Evolutionary conservation across 2,888 invertebrate species (phyloP), one percentile per base, ranked within the genome.

Genomic region (Platycheirus albimanus): DNA sequence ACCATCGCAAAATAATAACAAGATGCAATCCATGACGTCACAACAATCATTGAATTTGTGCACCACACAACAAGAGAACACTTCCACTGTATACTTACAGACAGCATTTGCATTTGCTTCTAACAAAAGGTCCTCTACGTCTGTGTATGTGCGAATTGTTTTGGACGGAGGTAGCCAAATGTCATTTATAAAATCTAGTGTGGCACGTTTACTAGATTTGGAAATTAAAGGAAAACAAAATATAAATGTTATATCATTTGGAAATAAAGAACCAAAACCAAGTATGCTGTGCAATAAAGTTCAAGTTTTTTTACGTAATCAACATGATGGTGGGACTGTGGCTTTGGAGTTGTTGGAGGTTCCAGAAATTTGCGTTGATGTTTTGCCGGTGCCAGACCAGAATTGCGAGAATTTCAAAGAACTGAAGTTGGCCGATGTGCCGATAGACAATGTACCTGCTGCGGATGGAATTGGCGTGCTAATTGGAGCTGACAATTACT

Each of bases 331-430:
- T 4, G 43, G 41, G 13, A 10, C n/a, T 33, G 54, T 69, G 15
- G 30, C 15, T 30, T 47, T 69, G 33, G 54, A 49, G 13, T 41
- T 58, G 30, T 20, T 71, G 49, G 58, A 61, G 24, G 71, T 61
- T 17, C 71, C 71, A 2, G 61, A 71, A 49, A 71, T 71, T 20
- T 71, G 61, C 38, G 41, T 71, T 6, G 51, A 66, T 63, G 64
- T 49, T 13, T n/a, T 49, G 13, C 24, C 66, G 17, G 41, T 28
- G 66, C 52, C 67, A 30, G 11, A 67, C 30, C 24, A 51, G 52
- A 30, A 49, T 61, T 13, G 36, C 8, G 28, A 51, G 11, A 51
- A 20, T 3, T 47, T 63, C 28, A n/a, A n/a, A 6, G 66, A 66
- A 13, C 11, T 66, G 15, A 41, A 38, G 24, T 28, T 66, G 36